Conservation (phyloP, 2,113 vertebrate species). For the Perccottus glenii region DNA sequence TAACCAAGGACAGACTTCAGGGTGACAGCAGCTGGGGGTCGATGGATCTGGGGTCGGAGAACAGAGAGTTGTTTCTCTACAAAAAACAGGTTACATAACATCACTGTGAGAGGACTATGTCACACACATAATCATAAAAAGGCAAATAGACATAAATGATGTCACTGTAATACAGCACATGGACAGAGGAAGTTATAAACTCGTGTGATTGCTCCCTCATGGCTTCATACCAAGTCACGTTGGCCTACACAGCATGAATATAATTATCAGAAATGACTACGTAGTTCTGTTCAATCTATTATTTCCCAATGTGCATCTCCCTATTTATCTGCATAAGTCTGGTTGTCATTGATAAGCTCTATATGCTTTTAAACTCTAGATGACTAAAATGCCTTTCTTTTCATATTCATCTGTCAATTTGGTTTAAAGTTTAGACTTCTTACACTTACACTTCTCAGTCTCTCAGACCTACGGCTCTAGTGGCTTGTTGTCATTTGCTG, state of each 20-base stretch:
- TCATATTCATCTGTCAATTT: too few species aligned
- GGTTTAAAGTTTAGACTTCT: too few species aligned
- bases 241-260: not conserved
- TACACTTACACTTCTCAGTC: too few species aligned
- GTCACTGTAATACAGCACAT: not conserved
- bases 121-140: not conserved
- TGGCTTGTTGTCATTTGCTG: too few species aligned
- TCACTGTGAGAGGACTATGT: conserved; percentile 9
- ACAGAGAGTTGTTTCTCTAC: conserved; percentile 22
- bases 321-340: too few species aligned
- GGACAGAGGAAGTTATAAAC: not conserved
- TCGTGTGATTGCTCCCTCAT: not conserved
- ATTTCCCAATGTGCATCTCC: too few species aligned
- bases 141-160: not conserved
- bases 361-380: too few species aligned
- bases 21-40: conserved; percentile 12
- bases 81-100: conserved; percentile 51
- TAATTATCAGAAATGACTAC: not conserved
- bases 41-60: not conserved
- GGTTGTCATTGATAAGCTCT: too few species aligned
- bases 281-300: too few species aligned
- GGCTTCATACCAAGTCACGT: not conserved
- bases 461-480: too few species aligned
- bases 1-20: conserved; percentile 53
- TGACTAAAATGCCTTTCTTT: too few species aligned